Evolutionary conservation across 2,888 invertebrate genomes (phyloP).

Genomic region (Mesorhabditis belari): DNA sequence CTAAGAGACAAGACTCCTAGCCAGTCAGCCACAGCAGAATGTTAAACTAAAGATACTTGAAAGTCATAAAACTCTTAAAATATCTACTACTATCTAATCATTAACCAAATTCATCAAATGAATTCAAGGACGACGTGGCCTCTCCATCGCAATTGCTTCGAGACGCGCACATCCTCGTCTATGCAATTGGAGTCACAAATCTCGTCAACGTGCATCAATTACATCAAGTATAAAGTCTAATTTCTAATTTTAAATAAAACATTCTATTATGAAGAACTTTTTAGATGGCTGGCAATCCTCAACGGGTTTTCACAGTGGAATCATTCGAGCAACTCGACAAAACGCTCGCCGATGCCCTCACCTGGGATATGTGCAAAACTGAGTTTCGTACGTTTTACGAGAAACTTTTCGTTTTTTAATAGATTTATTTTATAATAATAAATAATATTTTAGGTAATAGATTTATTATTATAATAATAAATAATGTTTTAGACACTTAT

Average conservation of each 20-base stretch:
- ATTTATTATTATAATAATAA: no score
- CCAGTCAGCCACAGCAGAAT: no score
- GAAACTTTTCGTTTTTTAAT: no score
- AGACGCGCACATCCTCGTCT: constrained; percentile 52
- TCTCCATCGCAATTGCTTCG: constrained; percentile 45
- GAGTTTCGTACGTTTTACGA: constrained; percentile 39
- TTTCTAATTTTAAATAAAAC: neutral
- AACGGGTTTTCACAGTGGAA: constrained; percentile 50
- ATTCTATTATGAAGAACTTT: neutral
- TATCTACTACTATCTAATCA: neutral
- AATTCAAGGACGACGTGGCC: constrained; percentile 41
- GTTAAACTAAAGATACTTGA: neutral
- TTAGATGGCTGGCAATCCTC: constrained; percentile 48
- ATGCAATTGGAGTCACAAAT: constrained; percentile 54
- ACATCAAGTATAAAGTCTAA: constrained; percentile 31
- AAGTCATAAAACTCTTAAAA: neutral
- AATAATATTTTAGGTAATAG: no score
- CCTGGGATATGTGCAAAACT: constrained; percentile 52
- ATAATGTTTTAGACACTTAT: no score
- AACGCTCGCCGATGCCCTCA: constrained; percentile 45
- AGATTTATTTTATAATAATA: no score
- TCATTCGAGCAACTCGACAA: constrained; percentile 49
- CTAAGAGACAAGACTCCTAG: no score
- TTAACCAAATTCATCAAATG: neutral
- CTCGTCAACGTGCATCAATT: constrained; percentile 52